phyloP scores from a whole-genome alignment of 2,888 invertebrate genomes.

The Rhamphomyia laevipes region DNA sequence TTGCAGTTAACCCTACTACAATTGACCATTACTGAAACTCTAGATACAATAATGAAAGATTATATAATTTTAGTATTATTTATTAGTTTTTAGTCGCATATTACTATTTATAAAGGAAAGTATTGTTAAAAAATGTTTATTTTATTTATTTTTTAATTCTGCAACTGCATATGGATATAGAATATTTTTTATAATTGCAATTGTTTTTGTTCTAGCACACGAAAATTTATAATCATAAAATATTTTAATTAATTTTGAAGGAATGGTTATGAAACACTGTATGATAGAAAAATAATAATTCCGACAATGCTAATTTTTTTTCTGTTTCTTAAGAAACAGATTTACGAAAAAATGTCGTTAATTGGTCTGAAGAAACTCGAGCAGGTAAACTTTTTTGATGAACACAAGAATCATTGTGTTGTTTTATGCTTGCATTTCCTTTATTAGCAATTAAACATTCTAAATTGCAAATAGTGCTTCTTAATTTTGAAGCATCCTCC shows the following conservation, averaged over 20 bases:
- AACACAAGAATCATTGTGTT: background rate
- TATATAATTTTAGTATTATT: no score
- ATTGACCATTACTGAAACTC: no score
- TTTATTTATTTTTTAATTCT: no score
- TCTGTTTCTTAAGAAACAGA: background rate
- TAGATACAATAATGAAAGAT: no score
- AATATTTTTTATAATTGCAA: background rate
- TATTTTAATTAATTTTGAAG: background rate
- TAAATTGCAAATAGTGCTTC: background rate
- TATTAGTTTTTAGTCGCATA: no score
- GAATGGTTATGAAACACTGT: background rate
- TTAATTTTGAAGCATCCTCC: background rate
- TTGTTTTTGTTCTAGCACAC: background rate
- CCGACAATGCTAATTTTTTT: background rate
- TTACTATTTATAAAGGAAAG: no score
- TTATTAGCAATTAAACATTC: background rate
- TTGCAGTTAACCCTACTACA: no score
- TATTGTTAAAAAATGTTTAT: no score
- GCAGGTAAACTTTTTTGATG: background rate
- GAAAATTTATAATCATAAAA: background rate
- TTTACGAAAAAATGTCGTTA: background rate
- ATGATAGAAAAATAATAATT: background rate
- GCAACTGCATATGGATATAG: background rate
- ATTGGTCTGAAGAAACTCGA: background rate
- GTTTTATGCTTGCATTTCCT: background rate